Evolutionary conservation across 2,113 vertebrate species (phyloP).

Genomic region (Gasterosteus aculeatus): DNA sequence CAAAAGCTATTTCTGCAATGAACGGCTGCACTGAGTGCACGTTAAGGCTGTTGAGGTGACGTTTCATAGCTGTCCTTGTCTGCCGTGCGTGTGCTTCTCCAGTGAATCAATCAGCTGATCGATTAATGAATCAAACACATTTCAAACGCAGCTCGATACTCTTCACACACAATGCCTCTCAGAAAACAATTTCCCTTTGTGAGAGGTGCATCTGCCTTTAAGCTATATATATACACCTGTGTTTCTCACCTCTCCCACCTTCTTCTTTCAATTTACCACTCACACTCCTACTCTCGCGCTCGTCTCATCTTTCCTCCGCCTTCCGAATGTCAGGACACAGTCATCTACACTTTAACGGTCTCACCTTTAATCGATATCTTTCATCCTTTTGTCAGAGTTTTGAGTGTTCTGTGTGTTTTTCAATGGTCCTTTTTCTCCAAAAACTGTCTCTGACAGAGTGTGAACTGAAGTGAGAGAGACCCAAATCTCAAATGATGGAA

Average conservation of each 20-base stretch:
- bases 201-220: conserved; percentile 41
- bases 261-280: conserved; percentile 56
- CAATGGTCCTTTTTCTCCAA: background rate
- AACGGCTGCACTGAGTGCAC: background rate
- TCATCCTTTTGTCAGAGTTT: conserved; percentile 20
- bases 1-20: background rate
- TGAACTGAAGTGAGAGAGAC: conserved; percentile 4
- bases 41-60: background rate
- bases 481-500: background rate
- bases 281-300: conserved; percentile 45
- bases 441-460: conserved; percentile 1
- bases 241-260: conserved; percentile 61
- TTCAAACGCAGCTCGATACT: background rate
- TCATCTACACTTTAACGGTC: conserved; percentile 7
- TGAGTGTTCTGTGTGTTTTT: background rate
- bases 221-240: conserved; percentile 47
- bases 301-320: conserved; percentile 28
- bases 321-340: conserved; percentile 29
- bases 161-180: background rate
- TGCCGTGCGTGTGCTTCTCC: background rate
- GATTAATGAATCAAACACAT: background rate
- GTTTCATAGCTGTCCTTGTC: background rate
- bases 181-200: conserved; percentile 29
- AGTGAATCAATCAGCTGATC: background rate
- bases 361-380: conserved; percentile 43